These are phyloP conservation scores for Columba guinea DNA, from an alignment of 2,797 vertebrate species.

Conservation along the genomic window DNA sequence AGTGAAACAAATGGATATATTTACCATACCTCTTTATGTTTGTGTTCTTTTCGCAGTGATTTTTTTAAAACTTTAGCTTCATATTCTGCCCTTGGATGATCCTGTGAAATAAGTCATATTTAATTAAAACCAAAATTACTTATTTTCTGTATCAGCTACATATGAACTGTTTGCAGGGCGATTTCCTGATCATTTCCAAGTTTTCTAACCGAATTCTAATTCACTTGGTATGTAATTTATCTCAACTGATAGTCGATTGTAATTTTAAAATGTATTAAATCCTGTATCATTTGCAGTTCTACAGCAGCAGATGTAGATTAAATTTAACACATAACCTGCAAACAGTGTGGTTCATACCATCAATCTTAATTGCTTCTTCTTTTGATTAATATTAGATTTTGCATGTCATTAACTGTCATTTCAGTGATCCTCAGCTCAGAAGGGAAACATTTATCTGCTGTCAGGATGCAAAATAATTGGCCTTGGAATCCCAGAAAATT, in stretches of 20 bases:
- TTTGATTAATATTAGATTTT: neutral
- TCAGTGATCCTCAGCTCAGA: neutral
- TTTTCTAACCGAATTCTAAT: conserved; percentile 3
- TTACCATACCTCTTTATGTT: conserved; percentile 81
- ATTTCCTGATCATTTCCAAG: neutral
- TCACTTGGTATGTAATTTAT: neutral
- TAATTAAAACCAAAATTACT: neutral
- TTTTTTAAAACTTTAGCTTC: conserved; percentile 90
- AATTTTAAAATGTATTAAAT: neutral
- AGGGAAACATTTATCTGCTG: neutral
- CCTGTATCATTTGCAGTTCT: neutral
- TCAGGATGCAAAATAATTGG: neutral
- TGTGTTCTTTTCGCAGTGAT: conserved; percentile 81
- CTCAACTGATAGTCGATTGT: neutral
- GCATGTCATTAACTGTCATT: neutral
- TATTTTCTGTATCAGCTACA: neutral
- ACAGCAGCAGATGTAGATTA: neutral
- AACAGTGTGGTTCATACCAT: neutral
- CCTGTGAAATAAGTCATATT: conserved; percentile 74
- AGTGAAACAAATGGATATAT: neutral
- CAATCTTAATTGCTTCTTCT: neutral
- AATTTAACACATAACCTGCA: neutral
- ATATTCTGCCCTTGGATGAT: conserved; percentile 92
- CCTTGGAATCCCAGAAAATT: neutral
- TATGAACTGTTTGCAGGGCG: neutral